Evolutionary conservation across 2,797 vertebrate species (phyloP), one percentile per base, ranked within the genome.

Genomic region (Malurus splendens): DNA sequence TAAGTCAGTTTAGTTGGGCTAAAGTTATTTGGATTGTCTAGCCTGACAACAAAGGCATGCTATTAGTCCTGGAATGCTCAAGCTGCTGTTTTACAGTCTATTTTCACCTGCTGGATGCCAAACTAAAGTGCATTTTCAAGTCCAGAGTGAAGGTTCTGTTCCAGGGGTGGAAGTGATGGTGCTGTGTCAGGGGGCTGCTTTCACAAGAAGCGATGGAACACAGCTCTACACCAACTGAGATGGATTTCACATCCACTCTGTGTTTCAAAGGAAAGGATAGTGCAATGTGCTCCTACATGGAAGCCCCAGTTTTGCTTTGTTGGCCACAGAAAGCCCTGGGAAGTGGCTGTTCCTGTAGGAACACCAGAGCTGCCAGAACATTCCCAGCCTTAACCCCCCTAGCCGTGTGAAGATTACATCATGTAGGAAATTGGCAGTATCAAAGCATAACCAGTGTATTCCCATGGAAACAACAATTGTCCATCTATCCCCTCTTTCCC

Each of bases 381-480:
- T 5, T 74, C 22, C 42, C 30, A 9, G 42, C 4, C 36, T 9
- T 23, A 24, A 42, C 18, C 13, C 54, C 2, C 24, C 13, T 32
- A 3, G 0, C 4, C 11, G 9, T 19, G 27, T 12, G 28, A 1
- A 23, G 51, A 12, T 19, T 42, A 1, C 8, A 1, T 8, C 27
- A 1, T 3, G 16, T 12, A 33, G 44, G 66, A 77, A 38, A 30
- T 1, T 1, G 9, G 25, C 32, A 45, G 4, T 19, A 7, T 23
- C 16, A 28, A 54, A 55, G 12, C 41, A 16, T 10, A 28, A 22
- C 59, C 86, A 28, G 9, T 45, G 4, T 39, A 36, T 65, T 72
- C 38, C 24, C 17, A 2, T 13, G 38, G 44, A 39, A 76, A 27
- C 33, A 39, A 30, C 1, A 2, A 0, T 7, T 52, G 62, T n/a